Evolutionary conservation across 2,888 invertebrate species (phyloP).

Genomic region (Parnassius smintheus): DNA sequence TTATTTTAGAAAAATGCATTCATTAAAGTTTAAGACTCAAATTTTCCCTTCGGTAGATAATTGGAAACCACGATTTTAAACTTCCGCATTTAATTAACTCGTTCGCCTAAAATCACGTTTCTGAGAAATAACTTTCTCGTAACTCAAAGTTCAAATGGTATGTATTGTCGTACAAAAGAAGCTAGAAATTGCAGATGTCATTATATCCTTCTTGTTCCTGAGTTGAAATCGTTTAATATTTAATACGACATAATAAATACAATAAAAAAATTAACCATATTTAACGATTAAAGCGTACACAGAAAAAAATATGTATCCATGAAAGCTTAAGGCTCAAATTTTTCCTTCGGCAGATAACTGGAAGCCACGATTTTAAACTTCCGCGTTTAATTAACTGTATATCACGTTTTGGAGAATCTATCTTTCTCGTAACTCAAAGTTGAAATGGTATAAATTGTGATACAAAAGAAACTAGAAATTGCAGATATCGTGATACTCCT

Average conservation of each 20-base stretch:
- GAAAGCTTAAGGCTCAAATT: background rate
- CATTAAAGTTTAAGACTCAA: background rate
- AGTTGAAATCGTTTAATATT: background rate
- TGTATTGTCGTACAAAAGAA: constrained; percentile 7
- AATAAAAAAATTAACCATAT: no score
- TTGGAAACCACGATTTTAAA: constrained; percentile 17
- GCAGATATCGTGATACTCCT: background rate
- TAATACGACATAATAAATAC: no score
- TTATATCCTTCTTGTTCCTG: background rate
- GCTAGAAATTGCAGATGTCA: constrained; percentile 6
- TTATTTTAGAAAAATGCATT: no score
- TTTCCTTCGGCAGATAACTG: constrained; percentile 7
- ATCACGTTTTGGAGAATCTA: constrained; percentile 19
- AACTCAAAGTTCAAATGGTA: constrained; percentile 14
- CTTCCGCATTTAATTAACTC: constrained; percentile 23
- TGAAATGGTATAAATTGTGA: constrained; percentile 11
- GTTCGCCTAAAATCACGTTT: constrained; percentile 15
- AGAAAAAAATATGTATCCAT: no score
- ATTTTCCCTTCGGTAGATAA: constrained; percentile 6
- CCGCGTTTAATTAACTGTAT: constrained; percentile 20
- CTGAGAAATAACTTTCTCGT: constrained; percentile 8
- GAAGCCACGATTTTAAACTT: constrained; percentile 19
- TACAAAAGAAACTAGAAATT: constrained; percentile 10
- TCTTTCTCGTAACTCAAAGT: constrained; percentile 11
- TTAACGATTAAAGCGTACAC: no score